Base-by-base conservation (phyloP, 2,113 vertebrate genomes). In the Nanorana parkeri region DNA sequence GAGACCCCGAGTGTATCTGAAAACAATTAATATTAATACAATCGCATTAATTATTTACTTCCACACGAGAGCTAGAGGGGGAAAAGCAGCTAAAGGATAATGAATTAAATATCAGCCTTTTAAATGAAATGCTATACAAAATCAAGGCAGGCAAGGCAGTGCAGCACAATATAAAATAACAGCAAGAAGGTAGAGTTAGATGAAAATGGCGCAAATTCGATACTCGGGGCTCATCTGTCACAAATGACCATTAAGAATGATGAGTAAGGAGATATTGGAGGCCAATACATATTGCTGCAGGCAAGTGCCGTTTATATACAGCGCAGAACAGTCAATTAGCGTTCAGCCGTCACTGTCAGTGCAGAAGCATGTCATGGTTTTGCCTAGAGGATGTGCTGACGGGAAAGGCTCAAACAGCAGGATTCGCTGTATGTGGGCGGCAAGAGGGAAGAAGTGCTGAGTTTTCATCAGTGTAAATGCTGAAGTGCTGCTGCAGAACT, bases 391-490 rank as follows among this genome's bases (percentile, higher is more conserved):
- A 47, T 32, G 54, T 66, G 61, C 41, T 68, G 65, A 78, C 19
- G 66, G 64, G 51, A 65, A 66, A 54, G 7, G 47, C 41, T 78
- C 73, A 60, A 74, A 54, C 71, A 76, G 77, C 64, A 67, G 63
- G 63, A 78, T 68, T 68, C 66, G 11, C 77, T 79, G 65, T 60
- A 79, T 52, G 77, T 79, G 54, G 77, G 77, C 54, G 77, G 65
- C 8, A 24, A 58, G 29, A 79, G 66, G 56, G 73, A 74, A 76
- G 17, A 5, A 41, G 29, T 3, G 51, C 54, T 11, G 65, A 68
- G 28, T 47, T 47, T 47, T 68, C 32, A 23, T 32, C 77, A 17
- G 52, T 55, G 47, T 68, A 79, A 79, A 68, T 24, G 52, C 54
- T 60, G 66, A 36, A 28, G 19, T 58, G 8, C 65, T 69, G 24